Percentiles rank a stretch among this genome's conserved stretches.
These are phyloP conservation scores for Acromyrmex charruanus DNA, from an alignment of 1,140 invertebrate species.

Conservation along the genomic window DNA sequence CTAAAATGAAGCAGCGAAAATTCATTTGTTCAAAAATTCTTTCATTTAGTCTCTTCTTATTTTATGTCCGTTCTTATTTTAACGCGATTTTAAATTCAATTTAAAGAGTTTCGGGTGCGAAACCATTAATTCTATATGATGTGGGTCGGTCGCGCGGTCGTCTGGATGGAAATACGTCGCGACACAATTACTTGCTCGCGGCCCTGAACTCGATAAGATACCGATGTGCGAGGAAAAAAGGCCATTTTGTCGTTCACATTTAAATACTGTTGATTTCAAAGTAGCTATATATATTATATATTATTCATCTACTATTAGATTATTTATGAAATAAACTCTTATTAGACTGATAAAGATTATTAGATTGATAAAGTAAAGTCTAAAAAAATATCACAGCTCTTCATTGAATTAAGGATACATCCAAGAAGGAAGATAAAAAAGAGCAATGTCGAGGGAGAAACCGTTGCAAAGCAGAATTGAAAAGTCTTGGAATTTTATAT, in stretches of 20 bases:
- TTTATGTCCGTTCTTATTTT: not conserved
- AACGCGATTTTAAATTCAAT: not conserved
- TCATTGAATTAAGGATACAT: not conserved
- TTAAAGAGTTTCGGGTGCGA: not conserved
- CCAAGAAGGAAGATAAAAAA: not conserved
- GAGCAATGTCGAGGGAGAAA: not conserved
- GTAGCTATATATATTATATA: not conserved
- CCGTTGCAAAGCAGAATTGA: not conserved
- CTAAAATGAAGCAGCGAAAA: not conserved
- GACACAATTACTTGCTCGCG: conserved; percentile 29
- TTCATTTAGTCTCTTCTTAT: not conserved
- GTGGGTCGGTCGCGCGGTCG: not conserved
- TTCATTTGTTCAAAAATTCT: not conserved
- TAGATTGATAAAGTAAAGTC: not conserved
- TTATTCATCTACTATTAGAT: no score
- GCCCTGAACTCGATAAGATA: conserved; percentile 62
- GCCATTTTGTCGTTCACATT: not conserved
- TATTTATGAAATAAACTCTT: not conserved
- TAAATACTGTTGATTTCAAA: not conserved
- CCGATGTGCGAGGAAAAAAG: conserved; percentile 13
- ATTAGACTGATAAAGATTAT: no score
- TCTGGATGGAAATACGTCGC: conserved; percentile 12
- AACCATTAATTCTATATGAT: not conserved
- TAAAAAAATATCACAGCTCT: not conserved
- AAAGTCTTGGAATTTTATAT: not conserved